These are phyloP conservation scores for Tribolium freemani DNA, from an alignment of 2,888 invertebrate genomes.

Conservation along the genomic window DNA sequence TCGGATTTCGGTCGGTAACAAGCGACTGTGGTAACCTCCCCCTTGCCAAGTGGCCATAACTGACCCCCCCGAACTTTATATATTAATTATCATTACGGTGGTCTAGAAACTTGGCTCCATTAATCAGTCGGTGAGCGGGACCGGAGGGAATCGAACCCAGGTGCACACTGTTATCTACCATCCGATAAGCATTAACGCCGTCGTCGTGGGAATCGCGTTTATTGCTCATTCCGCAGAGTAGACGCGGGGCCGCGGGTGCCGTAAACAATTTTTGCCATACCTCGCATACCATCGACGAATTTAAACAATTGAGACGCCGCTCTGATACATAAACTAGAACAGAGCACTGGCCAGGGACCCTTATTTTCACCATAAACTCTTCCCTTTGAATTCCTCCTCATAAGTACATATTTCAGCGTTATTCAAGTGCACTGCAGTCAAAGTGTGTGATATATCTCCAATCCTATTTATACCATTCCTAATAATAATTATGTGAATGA, in stretches of 20 bases:
- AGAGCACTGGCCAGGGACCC: not conserved
- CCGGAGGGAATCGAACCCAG: constrained; percentile 52
- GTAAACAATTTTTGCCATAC: constrained; percentile 20
- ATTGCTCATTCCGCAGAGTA: constrained; percentile 30
- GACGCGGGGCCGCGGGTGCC: constrained; percentile 20
- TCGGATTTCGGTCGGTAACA: constrained; percentile 28
- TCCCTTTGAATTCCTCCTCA: too few relatives aligned
- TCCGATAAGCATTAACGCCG: constrained; percentile 44
- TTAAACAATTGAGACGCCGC: constrained; percentile 1
- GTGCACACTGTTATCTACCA: constrained; percentile 50
- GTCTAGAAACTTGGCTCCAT: constrained; percentile 50
- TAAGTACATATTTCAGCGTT: too few relatives aligned
- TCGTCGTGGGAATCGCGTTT: constrained; percentile 38
- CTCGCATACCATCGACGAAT: constrained; percentile 1
- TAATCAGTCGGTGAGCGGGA: constrained; percentile 48
- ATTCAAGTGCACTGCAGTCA: too few relatives aligned
- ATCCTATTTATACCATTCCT: too few relatives aligned
- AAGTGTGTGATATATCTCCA: too few relatives aligned
- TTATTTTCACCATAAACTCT: too few relatives aligned
- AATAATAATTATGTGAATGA: too few relatives aligned
- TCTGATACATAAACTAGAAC: not conserved
- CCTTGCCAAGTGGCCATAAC: constrained; percentile 39
- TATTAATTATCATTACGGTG: constrained; percentile 54
- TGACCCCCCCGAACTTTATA: constrained; percentile 47
- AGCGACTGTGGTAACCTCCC: constrained; percentile 3